These are phyloP conservation scores for Gnathonemus echidnorhynchus DNA, from an alignment of 2,113 vertebrate genomes.

Conservation along the genomic window DNA sequence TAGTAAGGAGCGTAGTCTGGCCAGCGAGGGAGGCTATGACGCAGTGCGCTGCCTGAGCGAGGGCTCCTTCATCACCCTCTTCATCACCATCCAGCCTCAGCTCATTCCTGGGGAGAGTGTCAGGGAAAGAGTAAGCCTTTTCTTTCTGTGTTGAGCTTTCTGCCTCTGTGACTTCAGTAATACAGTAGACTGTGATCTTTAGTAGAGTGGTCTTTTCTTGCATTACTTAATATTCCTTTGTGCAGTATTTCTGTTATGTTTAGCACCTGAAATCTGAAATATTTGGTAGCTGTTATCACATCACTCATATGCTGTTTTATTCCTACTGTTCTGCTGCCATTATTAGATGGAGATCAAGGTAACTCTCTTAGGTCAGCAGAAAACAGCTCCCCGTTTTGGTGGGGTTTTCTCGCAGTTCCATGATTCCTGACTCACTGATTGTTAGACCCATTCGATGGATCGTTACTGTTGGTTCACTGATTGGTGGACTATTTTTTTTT, in stretches of 20 bases:
- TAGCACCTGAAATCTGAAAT: not conserved
- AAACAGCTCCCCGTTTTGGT: not conserved
- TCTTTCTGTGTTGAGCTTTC: not conserved
- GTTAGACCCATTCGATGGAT: not conserved
- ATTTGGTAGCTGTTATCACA: not conserved
- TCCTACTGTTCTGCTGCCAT: conserved; percentile 49
- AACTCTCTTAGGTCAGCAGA: conserved; percentile 26
- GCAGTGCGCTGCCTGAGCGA: conserved; percentile 63
- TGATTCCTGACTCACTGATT: not conserved
- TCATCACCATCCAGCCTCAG: conserved; percentile 88
- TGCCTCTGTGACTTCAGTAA: not conserved
- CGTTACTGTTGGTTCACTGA: not conserved
- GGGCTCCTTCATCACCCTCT: conserved; percentile 84
- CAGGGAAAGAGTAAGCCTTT: conserved; percentile 74
- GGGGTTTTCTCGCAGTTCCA: not conserved
- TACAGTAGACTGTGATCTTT: not conserved
- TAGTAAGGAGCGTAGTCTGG: conserved; percentile 71
- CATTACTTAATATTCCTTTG: not conserved
- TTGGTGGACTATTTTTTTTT: not conserved
- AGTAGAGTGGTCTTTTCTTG: not conserved
- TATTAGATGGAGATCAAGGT: conserved; percentile 73
- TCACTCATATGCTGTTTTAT: not conserved
- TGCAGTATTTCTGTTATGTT: not conserved
- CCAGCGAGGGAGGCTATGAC: conserved; percentile 64
- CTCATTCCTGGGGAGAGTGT: conserved; percentile 82